Evolutionary conservation across 2,797 vertebrate species (phyloP).

Genomic region (Sebastes aleutianus): DNA sequence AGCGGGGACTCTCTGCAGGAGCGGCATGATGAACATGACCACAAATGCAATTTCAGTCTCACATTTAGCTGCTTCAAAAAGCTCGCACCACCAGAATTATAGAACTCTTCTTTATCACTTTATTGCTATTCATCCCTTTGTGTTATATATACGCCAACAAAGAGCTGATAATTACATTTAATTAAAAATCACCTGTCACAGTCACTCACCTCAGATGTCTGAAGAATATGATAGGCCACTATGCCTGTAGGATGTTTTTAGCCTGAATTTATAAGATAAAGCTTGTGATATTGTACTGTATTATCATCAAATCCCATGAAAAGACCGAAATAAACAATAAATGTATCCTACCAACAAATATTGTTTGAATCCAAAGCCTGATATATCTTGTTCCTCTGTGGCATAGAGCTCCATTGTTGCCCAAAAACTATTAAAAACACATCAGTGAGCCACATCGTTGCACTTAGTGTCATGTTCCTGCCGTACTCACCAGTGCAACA

Average conservation of each 20-base stretch:
- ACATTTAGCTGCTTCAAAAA: conserved; percentile 3
- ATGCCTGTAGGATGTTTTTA: not conserved
- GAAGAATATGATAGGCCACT: not conserved
- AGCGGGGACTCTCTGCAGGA: conserved; percentile 37
- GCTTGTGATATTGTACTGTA: not conserved
- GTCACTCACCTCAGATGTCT: not conserved
- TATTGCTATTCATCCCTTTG: conserved; percentile 5
- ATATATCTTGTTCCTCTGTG: not conserved
- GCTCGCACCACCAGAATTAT: not conserved
- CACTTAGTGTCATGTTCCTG: not conserved
- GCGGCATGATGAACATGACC: conserved; percentile 22
- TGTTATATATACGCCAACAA: not conserved
- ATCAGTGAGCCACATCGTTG: not conserved
- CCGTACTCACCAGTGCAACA: not conserved
- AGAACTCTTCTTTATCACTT: not conserved
- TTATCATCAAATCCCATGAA: not conserved
- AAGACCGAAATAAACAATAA: not conserved
- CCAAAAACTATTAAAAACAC: not conserved
- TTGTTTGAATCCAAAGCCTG: not conserved
- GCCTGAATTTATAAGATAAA: not conserved
- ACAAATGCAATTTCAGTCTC: conserved; percentile 18
- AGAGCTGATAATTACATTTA: not conserved
- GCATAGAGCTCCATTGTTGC: not conserved
- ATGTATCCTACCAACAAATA: not conserved
- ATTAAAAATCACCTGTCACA: not conserved